These are phyloP conservation scores for Trigoniulus corallinus DNA, from an alignment of 1,140 invertebrate species.

Conservation along the genomic window DNA sequence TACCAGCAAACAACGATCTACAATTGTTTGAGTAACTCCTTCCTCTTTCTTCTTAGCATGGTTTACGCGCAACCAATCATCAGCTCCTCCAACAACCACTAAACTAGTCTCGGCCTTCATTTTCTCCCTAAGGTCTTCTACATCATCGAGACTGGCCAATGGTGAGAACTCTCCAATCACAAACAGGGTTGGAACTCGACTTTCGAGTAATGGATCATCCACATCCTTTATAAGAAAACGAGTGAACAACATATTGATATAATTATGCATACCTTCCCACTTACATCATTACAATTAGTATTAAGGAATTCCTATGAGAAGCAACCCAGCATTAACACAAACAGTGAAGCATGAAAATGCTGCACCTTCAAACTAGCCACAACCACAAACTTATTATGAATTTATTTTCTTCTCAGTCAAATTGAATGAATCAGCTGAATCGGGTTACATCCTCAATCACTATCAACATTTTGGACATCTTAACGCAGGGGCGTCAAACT, in stretches of 20 bases:
- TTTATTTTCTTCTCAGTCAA: too few species aligned
- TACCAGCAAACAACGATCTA: slow-evolving; percentile 56
- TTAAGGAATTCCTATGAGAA: too few species aligned
- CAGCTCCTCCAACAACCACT: slow-evolving; percentile 63
- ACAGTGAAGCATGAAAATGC: neutral
- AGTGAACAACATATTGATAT: neutral
- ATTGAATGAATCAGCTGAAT: too few species aligned
- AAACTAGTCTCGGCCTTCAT: slow-evolving; percentile 59
- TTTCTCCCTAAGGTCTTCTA: slow-evolving; percentile 55
- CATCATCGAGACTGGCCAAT: slow-evolving; percentile 42
- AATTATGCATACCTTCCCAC: neutral
- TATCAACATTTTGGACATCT: too few species aligned
- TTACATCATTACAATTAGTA: neutral
- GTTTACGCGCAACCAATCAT: slow-evolving; percentile 53
- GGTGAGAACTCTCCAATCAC: slow-evolving; percentile 58
- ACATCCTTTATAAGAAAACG: slow-evolving; percentile 31
- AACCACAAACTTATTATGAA: neutral
- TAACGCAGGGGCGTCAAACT: too few species aligned
- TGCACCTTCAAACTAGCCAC: neutral
- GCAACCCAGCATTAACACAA: neutral
- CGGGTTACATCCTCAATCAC: too few species aligned
- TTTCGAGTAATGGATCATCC: slow-evolving; percentile 56
- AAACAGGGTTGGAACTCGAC: slow-evolving; percentile 56
- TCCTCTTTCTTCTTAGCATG: slow-evolving; percentile 50
- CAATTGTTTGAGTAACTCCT: slow-evolving; percentile 61